A percentile compares a stretch with the other conserved stretches of the same genome.
Conservation (phyloP, 2,113 vertebrate genomes). For the Ascaphus truei region DNA sequence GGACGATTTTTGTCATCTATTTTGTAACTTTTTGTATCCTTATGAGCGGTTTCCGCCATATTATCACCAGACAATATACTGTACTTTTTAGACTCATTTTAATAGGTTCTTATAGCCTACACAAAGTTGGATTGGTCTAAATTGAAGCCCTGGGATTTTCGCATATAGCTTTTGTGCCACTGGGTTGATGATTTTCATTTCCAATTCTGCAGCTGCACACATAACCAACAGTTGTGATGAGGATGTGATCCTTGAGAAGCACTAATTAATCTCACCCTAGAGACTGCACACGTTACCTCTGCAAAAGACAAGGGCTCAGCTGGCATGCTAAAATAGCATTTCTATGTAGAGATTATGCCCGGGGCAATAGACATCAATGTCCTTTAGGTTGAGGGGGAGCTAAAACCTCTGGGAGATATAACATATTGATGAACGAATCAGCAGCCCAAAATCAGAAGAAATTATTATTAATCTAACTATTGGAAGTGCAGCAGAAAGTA, state of each 20-base stretch:
- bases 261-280: conserved; percentile 36
- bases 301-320: conserved; percentile 25
- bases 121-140: not conserved
- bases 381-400: conserved; percentile 13
- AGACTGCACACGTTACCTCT: conserved; percentile 34
- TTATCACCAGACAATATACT: too few species aligned
- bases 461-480: conserved; percentile 10
- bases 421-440: conserved; percentile 35
- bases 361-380: conserved; percentile 32
- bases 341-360: conserved; percentile 27
- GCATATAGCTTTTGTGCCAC: conserved; percentile 6
- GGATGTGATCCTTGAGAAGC: conserved; percentile 25
- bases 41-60: too few species aligned
- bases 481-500: not conserved
- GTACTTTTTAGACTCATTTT: too few species aligned
- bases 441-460: conserved; percentile 9
- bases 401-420: conserved; percentile 16
- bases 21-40: too few species aligned
- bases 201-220: conserved; percentile 18
- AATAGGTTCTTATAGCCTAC: not conserved
- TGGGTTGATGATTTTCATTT: conserved; percentile 27
- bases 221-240: conserved; percentile 25
- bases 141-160: conserved; percentile 1
- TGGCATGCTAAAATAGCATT: conserved; percentile 33
- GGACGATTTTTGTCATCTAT: too few species aligned